These are phyloP conservation scores for Elachura formosa DNA, from an alignment of 2,113 vertebrate species.

Conservation along the genomic window DNA sequence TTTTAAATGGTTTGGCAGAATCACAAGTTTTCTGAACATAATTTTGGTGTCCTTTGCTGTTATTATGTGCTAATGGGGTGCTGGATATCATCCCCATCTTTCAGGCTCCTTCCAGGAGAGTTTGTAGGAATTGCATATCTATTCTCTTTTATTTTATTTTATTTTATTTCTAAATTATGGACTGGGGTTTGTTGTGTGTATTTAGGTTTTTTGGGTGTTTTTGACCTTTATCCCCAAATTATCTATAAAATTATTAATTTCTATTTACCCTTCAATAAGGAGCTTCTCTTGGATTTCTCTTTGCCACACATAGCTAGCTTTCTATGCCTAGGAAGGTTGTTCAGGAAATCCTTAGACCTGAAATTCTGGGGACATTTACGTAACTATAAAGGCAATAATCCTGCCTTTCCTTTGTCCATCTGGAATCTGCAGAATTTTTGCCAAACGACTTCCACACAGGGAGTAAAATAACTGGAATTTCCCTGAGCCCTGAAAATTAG, in stretches of 20 bases:
- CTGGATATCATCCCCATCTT: neutral
- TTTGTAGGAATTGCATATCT: accelerated
- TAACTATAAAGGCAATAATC: neutral
- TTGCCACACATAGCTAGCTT: neutral
- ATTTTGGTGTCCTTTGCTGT: neutral
- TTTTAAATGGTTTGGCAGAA: neutral
- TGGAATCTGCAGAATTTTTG: neutral
- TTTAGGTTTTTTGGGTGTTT: accelerated
- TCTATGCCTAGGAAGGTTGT: neutral
- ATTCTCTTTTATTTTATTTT: accelerated
- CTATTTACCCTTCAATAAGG: neutral
- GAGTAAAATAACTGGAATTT: slow-evolving; percentile 19
- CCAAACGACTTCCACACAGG: neutral
- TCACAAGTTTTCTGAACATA: neutral
- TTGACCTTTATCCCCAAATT: neutral
- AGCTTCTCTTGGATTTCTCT: neutral
- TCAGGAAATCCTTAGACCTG: neutral
- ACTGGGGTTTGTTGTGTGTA: too few species aligned
- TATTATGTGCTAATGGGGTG: accelerated
- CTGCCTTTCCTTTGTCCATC: neutral
- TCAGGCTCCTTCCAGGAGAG: neutral
- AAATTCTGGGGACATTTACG: neutral
- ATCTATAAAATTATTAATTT: neutral
- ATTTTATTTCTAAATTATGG: neutral
- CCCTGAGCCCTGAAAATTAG: slow-evolving; percentile 42